Conservation (phyloP, 2,797 vertebrate genomes). For the Erethizon dorsatum region DNA sequence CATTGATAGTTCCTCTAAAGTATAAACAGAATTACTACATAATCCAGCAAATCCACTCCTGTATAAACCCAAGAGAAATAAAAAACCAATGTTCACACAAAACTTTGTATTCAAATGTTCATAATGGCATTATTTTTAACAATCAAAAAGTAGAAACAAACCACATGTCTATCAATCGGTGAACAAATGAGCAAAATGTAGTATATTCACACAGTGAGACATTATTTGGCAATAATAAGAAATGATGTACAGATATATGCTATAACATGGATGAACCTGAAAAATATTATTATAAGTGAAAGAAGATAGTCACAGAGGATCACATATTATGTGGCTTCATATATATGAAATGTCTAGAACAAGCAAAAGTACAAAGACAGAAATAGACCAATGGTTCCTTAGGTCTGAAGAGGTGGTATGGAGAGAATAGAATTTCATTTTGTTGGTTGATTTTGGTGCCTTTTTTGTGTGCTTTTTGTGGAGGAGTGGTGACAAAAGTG, state of each 20-base stretch:
- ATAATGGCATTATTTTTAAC: constrained; percentile 3
- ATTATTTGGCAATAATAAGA: constrained; percentile 21
- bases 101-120: neutral
- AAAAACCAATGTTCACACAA: neutral
- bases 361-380: constrained; percentile 12
- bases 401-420: neutral
- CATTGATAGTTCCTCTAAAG: neutral
- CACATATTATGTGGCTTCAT: neutral
- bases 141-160: constrained; percentile 23
- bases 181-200: constrained; percentile 7
- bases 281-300: constrained; percentile 37
- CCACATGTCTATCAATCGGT: neutral
- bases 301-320: neutral
- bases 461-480: neutral
- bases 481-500: neutral
- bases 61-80: constrained; percentile 28
- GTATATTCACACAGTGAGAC: neutral
- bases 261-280: neutral
- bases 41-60: neutral
- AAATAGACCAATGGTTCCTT: constrained; percentile 19
- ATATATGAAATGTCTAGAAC: neutral
- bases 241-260: neutral
- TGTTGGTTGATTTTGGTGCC: neutral
- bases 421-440: neutral
- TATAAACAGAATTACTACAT: neutral